Evolutionary conservation across 2,113 vertebrate genomes (phyloP), one percentile per base, ranked within the genome.

Genomic region (Brienomyrus brachyistius): DNA sequence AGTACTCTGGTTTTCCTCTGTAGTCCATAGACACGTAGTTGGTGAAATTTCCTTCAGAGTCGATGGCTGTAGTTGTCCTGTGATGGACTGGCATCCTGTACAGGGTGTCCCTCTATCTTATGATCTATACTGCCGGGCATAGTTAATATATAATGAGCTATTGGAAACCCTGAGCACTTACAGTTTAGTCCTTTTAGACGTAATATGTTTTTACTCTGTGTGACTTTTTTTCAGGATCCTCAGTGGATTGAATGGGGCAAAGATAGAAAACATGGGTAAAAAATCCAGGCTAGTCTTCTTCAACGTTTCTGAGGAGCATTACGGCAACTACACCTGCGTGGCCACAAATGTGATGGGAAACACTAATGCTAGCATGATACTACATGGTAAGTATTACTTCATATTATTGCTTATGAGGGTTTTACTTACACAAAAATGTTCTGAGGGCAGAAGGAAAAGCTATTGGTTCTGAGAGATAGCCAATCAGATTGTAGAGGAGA

Each of bases 321-420:
- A 99, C 0, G 98, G 98, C n/a, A 99, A 99, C 94, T 99, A 99
- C 89, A 99, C 98, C 0, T 99, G 98, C 0, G 97, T 99, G 91
- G 98, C 98, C 74, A 96, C 95, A 1, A 99, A 99, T 95, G 95
- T 94, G 90, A 96, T 99, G 95, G 98, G 98, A 40, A 98, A 97
- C 92, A 98, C 96, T 91, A 99, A 99, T 0, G 97, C 98, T 94
- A 99, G 98, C 95, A 98, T 99, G 94, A 97, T 98, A 91, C 94
- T 99, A 90, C 98, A 98, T 1, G 98, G 98, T 99, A 92, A 95
- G 95, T 47, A 31, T 40, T 40, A 80, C 35, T 62, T n/a, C 56
- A 62, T 62, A 62, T 62, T 62, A n/a, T n/a, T n/a, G 7, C 23
- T 62, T 31, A 35, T 62, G 8, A 23, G 56, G n/a, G 56, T n/a